phyloP scores from a whole-genome alignment of 35 echinoderm and acorn worm genomes.

The Heliocidaris erythrogramma region DNA sequence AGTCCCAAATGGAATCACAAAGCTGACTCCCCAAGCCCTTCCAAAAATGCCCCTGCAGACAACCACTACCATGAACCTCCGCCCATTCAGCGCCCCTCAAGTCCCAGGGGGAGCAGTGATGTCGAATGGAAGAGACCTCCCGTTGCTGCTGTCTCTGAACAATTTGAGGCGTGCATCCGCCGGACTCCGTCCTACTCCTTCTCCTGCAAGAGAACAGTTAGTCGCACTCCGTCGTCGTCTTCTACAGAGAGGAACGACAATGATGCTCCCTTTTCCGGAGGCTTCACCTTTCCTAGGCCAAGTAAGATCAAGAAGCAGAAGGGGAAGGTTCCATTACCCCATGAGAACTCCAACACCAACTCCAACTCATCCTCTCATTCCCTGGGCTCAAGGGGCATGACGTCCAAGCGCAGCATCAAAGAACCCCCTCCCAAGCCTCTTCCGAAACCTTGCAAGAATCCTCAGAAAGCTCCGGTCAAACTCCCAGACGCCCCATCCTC shows the following conservation, averaged over 20 bases:
- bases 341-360: background rate
- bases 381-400: background rate
- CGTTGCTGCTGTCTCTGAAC: conserved; percentile 28
- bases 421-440: conserved; percentile 38
- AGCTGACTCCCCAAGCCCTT: background rate
- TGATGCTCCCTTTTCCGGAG: background rate
- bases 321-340: background rate
- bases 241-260: background rate
- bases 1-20: conserved; percentile 38
- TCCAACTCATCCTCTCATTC: background rate
- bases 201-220: background rate
- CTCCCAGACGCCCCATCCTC: background rate
- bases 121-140: conserved; percentile 42
- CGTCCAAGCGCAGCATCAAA: conserved; percentile 42
- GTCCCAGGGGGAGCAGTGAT: conserved; percentile 34
- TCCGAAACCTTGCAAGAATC: conserved; percentile 37
- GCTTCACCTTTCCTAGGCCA: conserved; percentile 38
- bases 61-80: conserved; percentile 28
- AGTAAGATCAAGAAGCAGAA: conserved; percentile 45
- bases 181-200: conserved; percentile 38
- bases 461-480: background rate
- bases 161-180: conserved; percentile 31
- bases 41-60: background rate
- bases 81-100: conserved; percentile 14
- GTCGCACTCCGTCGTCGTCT: background rate